Evolutionary conservation across 37 sponge, comb jelly and placozoan species (phyloP).

Genomic region (Oopsacas minuta): DNA sequence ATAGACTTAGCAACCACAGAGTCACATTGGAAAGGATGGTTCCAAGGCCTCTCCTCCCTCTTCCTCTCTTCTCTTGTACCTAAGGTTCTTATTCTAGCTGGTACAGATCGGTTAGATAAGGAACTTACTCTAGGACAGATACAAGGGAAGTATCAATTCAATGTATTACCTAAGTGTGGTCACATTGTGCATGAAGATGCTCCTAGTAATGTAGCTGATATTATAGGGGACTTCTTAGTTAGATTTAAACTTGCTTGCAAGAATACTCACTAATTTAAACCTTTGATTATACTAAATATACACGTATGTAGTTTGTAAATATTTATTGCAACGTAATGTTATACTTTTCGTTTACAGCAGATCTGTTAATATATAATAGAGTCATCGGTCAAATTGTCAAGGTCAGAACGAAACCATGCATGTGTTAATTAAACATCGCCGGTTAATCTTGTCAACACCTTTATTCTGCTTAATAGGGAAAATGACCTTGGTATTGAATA

Average conservation of each 20-base stretch:
- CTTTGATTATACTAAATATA: no score
- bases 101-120: constrained; percentile 61
- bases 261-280: background rate
- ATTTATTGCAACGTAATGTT: no score
- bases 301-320: no score
- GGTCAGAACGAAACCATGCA: no score
- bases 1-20: constrained; percentile 69
- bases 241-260: constrained; percentile 42
- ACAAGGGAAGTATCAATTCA: constrained; percentile 76
- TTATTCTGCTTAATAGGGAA: no score
- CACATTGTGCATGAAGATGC: constrained; percentile 78
- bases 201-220: constrained; percentile 68
- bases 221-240: constrained; percentile 31
- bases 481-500: no score
- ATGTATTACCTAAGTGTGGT: constrained; percentile 66
- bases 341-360: no score
- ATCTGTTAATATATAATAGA: no score
- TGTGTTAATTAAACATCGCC: no score
- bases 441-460: no score
- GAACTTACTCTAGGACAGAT: constrained; percentile 76
- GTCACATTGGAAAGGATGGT: constrained; percentile 70
- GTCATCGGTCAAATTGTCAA: no score
- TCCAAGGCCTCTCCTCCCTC: constrained; percentile 45
- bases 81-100: constrained; percentile 61
- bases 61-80: constrained; percentile 48